A percentile compares a stretch with the other conserved stretches of the same genome.
These are phyloP conservation scores for Cetoscarus ocellatus DNA, from an alignment of 2,797 vertebrate species.

Conservation along the genomic window DNA sequence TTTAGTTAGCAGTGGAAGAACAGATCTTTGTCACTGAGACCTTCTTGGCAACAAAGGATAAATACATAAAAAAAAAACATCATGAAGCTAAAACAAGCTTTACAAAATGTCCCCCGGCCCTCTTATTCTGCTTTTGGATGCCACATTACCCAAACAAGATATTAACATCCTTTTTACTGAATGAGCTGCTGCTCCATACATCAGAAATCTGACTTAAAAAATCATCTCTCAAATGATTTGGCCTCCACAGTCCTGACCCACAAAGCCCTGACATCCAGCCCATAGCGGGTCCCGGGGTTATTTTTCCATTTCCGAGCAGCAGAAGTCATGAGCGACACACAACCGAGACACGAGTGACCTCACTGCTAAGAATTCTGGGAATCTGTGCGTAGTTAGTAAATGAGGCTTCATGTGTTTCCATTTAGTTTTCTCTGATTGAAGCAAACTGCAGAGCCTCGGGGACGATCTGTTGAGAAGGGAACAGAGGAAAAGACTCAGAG, in stretches of 20 bases:
- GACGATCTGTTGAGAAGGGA: neutral
- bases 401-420: conserved; percentile 75
- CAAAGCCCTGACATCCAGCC: neutral
- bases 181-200: neutral
- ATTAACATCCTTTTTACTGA: too few relatives aligned
- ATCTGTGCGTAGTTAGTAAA: conserved; percentile 61
- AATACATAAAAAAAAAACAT: too few relatives aligned
- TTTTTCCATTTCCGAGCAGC: conserved; percentile 38
- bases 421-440: conserved; percentile 62
- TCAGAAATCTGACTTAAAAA: neutral
- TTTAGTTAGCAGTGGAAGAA: too few relatives aligned
- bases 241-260: conserved; percentile 1
- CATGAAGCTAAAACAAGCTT: too few relatives aligned
- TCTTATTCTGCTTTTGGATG: too few relatives aligned
- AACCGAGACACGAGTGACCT: conserved; percentile 65
- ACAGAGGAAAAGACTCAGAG: neutral
- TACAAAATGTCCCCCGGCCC: too few relatives aligned
- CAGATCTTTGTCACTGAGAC: too few relatives aligned
- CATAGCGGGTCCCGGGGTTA: conserved; percentile 7
- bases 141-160: too few relatives aligned
- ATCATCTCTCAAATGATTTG: neutral
- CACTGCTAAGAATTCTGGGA: conserved; percentile 80
- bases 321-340: conserved; percentile 41
- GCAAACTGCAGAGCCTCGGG: conserved; percentile 35
- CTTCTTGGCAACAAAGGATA: too few relatives aligned